Evolutionary conservation across 1,140 invertebrate species (phyloP), one percentile per base, ranked within the genome.

Genomic region (Trachymyrmex cornetzi): DNA sequence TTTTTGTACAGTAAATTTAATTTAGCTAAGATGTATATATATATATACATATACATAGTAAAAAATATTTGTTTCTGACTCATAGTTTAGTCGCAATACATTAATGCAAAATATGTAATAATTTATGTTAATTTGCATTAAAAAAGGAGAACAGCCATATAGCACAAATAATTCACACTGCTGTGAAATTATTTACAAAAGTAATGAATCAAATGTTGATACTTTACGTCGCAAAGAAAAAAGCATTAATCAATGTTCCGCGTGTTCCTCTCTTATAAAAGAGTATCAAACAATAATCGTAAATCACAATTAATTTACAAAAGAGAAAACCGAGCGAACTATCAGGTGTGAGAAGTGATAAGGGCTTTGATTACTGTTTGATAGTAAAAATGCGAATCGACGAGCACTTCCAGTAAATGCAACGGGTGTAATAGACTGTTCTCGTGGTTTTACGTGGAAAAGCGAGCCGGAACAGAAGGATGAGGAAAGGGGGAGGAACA

Each of bases 361-460:
- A 44, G 38, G 16, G 16, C 82, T 85, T 55, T 77, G 82, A 85
- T 85, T 67, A 61, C 61, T 34, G 5, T 34, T 64, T 24, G 61
- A 79, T 85, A 38, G 38, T 85, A 53, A 84, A 84, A 75, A 84
- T 69, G 61, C 74, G 30, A 79, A 53, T 84, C 80, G 61, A 77
- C 59, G 14, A 50, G 27, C 61, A 55, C 53, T 38, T 16, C 38
- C 38, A 66, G 48, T 22, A 14, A 64, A 50, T 50, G 82, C 48
- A 75, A 79, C 63, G 71, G 27, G 48, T 44, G 74, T 79, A 67
- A 85, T 85, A 64, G 74, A n/a, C 19, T 61, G 48, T 77, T 48
- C 14, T 67, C 74, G 48, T 85, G 82, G 57, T 55, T 87, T 72
- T 24, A 69, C 50, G 24, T 22, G 79, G 19, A 74, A 82, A 82